phyloP scores from a whole-genome alignment of 2,113 vertebrate species.

The Toxotes chatareus region DNA sequence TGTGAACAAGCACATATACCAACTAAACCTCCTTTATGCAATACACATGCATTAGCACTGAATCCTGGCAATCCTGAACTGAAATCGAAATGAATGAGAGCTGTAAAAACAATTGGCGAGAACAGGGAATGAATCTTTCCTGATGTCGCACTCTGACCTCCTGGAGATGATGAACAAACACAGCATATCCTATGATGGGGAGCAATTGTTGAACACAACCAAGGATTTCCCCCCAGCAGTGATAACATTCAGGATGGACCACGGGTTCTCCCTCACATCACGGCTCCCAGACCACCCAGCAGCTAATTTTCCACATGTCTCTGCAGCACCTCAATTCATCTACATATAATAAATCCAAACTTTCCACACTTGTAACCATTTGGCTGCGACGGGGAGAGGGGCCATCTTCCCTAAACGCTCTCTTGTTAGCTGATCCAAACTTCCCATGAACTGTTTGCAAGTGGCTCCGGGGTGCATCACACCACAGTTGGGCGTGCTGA shows the following conservation, averaged over 20 bases:
- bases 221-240: not conserved
- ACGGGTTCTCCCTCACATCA: not conserved
- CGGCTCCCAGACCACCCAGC: not conserved
- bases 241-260: not conserved
- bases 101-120: too few relatives aligned
- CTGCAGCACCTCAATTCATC: not conserved
- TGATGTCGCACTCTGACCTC: not conserved
- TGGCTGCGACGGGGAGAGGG: slow-evolving; percentile 32
- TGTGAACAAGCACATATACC: too few relatives aligned
- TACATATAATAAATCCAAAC: not conserved
- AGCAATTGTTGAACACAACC: not conserved
- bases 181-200: not conserved
- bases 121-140: too few relatives aligned
- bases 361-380: slow-evolving; percentile 6
- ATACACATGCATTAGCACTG: too few relatives aligned
- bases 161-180: too few relatives aligned
- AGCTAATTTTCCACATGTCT: not conserved
- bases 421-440: slow-evolving; percentile 30
- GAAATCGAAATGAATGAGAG: too few relatives aligned
- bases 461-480: slow-evolving; percentile 24
- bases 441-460: slow-evolving; percentile 47
- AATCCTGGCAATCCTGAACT: too few relatives aligned
- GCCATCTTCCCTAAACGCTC: slow-evolving; percentile 35
- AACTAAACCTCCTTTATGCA: too few relatives aligned
- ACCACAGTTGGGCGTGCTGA: slow-evolving; percentile 47